These are phyloP conservation scores for Bungarus multicinctus DNA, from an alignment of 2,113 vertebrate genomes.

Conservation along the genomic window DNA sequence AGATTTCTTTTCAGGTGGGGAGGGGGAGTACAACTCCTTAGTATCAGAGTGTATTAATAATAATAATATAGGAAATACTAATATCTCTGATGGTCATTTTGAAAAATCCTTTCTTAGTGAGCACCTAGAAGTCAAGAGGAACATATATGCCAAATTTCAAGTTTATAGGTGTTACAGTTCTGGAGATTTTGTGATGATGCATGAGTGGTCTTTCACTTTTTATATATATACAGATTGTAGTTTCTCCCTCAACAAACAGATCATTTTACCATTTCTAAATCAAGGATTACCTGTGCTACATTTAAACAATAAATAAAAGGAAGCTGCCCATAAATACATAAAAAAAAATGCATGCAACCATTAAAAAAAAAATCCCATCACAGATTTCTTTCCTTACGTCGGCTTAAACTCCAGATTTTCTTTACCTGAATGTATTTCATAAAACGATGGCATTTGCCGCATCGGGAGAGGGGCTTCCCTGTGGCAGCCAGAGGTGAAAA, in stretches of 20 bases:
- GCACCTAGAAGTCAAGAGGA: too few species aligned
- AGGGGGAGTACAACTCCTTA: too few species aligned
- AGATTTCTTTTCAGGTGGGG: too few species aligned
- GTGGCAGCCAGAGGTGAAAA: conserved; percentile 92
- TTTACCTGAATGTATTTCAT: conserved; percentile 98
- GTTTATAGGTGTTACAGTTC: too few species aligned
- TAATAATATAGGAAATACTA: too few species aligned
- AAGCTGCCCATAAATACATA: neutral
- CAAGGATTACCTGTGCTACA: neutral
- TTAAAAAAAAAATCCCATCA: neutral
- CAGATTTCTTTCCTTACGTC: neutral
- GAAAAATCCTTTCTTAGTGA: too few species aligned
- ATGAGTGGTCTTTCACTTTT: too few species aligned
- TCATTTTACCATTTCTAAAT: neutral
- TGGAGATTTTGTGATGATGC: too few species aligned
- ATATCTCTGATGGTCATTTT: too few species aligned
- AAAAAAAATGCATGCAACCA: neutral
- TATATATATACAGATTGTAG: neutral
- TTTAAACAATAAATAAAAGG: neutral
- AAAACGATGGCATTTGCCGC: conserved; percentile 96
- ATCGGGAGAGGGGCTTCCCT: conserved; percentile 94
- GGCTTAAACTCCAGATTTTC: neutral
- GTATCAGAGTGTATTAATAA: too few species aligned
- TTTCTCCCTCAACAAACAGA: neutral
- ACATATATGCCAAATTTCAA: too few species aligned